Base-by-base conservation (phyloP, 2,113 vertebrate species). In the Takifugu bimaculatus region DNA sequence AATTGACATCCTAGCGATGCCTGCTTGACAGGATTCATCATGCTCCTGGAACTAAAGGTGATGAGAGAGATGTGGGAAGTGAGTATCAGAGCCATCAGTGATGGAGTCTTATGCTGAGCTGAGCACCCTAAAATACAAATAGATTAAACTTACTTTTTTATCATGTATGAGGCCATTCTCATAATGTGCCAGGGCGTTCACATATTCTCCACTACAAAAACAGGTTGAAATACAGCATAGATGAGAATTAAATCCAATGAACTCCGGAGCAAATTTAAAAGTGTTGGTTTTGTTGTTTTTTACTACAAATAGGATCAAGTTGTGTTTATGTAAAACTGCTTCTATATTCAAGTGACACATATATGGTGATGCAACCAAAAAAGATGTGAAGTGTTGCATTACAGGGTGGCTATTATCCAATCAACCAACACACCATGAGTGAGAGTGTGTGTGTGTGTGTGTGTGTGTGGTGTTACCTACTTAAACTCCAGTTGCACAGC, bases 121-220 rank as follows among this genome's bases (percentile, higher is more conserved):
- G 11, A 47, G n/a, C 2, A 45, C 11, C 5, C 14, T 14, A 27
- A 73, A 6, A 32, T 54, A 49, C 0, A 50, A n/a, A 35, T 26
- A 39, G 10, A 39, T 3, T n/a, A 10, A 13, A 69, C 80, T 93
- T 92, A 96, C 96, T 91, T 94, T 91, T 67, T 88, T 90, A 70
- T 93, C 86, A 43, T 91, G 90, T 39, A 92, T 96, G 75, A 95
- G 90, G 67, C 96, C 96, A 87, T 98, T 97, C 74, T 98, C 96
- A 82, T 98, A 99, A 90, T 98, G 96, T 50, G 93, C 89, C 85
- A 99, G 80, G 44, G 97, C 97, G 25, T 96, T 98, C 70, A 94
- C 69, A 85, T 98, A 98, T 89, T 99, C 96, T 72, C 96, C 95
- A 66, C 96, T 98, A 76, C 7, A 72, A 48, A 78, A 49, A 53